Conservation (phyloP, 2,888 invertebrate species). For the Drosophila neotestacea region DNA sequence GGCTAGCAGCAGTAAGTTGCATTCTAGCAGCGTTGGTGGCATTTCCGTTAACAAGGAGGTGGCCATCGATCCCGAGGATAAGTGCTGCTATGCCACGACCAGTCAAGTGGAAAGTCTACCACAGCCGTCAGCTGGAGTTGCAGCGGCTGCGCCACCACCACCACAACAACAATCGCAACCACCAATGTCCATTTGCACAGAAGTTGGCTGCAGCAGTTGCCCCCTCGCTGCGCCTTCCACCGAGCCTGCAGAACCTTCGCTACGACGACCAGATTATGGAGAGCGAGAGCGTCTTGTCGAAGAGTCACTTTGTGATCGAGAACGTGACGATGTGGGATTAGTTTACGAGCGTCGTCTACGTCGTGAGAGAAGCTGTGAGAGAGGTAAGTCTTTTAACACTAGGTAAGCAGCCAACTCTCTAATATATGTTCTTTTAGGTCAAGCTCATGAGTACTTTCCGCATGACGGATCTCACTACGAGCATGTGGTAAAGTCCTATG, state of each 20-base stretch:
- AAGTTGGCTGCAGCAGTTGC: slow-evolving; percentile 75
- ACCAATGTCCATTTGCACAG: slow-evolving; percentile 73
- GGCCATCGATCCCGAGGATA: slow-evolving; percentile 84
- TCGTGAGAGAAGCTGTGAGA: slow-evolving; percentile 65
- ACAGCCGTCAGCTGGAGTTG: slow-evolving; percentile 42
- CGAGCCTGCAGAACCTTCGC: slow-evolving; percentile 53
- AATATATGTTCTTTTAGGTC: slow-evolving; percentile 9
- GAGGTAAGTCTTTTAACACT: slow-evolving; percentile 33
- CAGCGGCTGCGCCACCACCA: slow-evolving; percentile 33
- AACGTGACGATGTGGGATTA: slow-evolving; percentile 69
- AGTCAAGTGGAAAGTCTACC: slow-evolving; percentile 62
- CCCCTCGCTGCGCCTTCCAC: slow-evolving; percentile 60
- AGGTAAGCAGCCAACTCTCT: neutral
- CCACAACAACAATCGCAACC: slow-evolving; percentile 41
- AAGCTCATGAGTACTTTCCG: slow-evolving; percentile 67
- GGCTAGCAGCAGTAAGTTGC: slow-evolving; percentile 64
- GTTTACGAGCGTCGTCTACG: slow-evolving; percentile 67
- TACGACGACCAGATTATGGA: slow-evolving; percentile 68
- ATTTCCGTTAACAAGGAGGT: slow-evolving; percentile 85
- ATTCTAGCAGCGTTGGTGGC: slow-evolving; percentile 53
- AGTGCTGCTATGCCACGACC: slow-evolving; percentile 72
- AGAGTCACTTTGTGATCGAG: slow-evolving; percentile 59
- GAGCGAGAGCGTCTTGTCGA: slow-evolving; percentile 56
- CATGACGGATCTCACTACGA: slow-evolving; percentile 70
- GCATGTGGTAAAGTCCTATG: slow-evolving; percentile 62